These are phyloP conservation scores for Portunus trituberculatus DNA, from an alignment of 1,140 invertebrate species.

Conservation along the genomic window DNA sequence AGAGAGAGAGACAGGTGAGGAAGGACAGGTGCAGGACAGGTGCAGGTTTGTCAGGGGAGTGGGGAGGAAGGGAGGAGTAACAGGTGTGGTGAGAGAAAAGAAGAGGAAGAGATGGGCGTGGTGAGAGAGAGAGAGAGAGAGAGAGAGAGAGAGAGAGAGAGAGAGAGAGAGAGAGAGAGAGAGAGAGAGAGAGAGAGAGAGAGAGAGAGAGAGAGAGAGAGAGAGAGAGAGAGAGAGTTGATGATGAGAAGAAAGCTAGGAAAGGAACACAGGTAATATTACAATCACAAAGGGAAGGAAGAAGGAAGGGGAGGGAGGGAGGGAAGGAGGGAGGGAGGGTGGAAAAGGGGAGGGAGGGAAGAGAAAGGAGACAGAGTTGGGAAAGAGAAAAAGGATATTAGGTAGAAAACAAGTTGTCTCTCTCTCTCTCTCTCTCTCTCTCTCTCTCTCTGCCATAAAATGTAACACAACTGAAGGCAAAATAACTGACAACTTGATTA, in stretches of 20 bases:
- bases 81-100: not conserved
- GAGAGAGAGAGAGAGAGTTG: not conserved
- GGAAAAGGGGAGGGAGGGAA: not conserved
- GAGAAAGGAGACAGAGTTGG: not conserved
- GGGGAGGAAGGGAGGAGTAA: not conserved
- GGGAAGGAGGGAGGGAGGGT: not conserved
- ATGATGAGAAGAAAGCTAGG: not conserved
- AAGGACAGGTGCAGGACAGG: not conserved
- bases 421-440: not conserved
- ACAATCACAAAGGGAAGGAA: not conserved
- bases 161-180: constrained; percentile 19
- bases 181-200: constrained; percentile 19
- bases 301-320: not conserved
- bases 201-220: not conserved
- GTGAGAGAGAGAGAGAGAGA: not conserved
- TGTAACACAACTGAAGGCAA: not conserved
- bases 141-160: not conserved
- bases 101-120: constrained; percentile 4
- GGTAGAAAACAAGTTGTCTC: not conserved
- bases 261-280: not conserved
- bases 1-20: not conserved
- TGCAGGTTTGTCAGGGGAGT: not conserved
- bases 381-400: constrained; percentile 2
- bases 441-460: not conserved
- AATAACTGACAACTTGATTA: not conserved